phyloP scores from a whole-genome alignment of 1,140 invertebrate species.

The Drosophila tristis region DNA sequence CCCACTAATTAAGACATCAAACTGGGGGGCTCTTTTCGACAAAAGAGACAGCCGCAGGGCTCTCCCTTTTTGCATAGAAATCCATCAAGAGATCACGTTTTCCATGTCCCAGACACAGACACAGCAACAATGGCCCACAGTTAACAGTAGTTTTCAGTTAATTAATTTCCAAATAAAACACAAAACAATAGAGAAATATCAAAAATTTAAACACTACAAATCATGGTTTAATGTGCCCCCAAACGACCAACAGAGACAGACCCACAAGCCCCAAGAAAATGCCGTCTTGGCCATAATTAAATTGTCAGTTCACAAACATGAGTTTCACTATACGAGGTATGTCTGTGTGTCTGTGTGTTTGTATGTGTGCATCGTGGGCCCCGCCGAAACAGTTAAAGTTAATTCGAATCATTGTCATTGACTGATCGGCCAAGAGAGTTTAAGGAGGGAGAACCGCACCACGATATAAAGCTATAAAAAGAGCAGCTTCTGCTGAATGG shows the following conservation, averaged over 20 bases:
- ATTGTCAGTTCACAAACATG: slow-evolving; percentile 57
- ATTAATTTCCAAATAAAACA: slow-evolving; percentile 69
- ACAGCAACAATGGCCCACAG: slow-evolving; percentile 42
- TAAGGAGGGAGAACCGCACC: no score
- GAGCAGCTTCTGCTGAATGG: no score
- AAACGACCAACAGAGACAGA: slow-evolving; percentile 30
- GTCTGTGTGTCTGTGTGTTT: slow-evolving; percentile 3
- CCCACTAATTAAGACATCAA: slow-evolving; percentile 71
- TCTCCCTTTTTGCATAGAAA: slow-evolving; percentile 26
- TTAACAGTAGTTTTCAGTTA: slow-evolving; percentile 77
- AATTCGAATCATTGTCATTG: slow-evolving; percentile 13
- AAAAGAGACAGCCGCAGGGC: slow-evolving; percentile 17
- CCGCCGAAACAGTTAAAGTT: slow-evolving; percentile 22
- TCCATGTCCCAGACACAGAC: slow-evolving; percentile 41
- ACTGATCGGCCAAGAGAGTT: no score
- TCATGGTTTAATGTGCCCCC: slow-evolving; percentile 64
- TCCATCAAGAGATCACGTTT: slow-evolving; percentile 72
- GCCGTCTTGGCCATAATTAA: slow-evolving; percentile 55
- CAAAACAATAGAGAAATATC: slow-evolving; percentile 39
- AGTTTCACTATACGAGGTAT: slow-evolving; percentile 24
- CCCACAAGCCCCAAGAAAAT: slow-evolving; percentile 32
- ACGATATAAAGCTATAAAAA: no score
- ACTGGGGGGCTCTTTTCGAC: slow-evolving; percentile 34
- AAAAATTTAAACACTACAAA: slow-evolving; percentile 62
- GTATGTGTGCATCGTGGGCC: no score